These are phyloP conservation scores for Chrysolina oricalcia DNA, from an alignment of 2,888 invertebrate genomes.

Conservation along the genomic window DNA sequence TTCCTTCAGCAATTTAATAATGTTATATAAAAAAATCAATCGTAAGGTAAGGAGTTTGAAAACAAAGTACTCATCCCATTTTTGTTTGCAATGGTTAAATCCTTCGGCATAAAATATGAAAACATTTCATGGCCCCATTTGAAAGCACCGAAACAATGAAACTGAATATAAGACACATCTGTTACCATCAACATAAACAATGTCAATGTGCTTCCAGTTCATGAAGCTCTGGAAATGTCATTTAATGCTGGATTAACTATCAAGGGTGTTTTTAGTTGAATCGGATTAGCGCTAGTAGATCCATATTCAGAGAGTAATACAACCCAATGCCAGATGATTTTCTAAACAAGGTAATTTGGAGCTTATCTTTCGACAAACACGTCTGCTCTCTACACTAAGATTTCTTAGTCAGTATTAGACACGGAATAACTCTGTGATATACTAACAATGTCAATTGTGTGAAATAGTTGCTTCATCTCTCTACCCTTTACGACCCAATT, in stretches of 20 bases:
- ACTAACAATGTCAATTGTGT: conserved; percentile 66
- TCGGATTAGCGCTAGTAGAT: conserved; percentile 37
- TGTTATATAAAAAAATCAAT: too few relatives aligned
- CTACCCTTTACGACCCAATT: conserved; percentile 53
- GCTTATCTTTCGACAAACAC: conserved; percentile 69
- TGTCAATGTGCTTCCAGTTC: conserved; percentile 50
- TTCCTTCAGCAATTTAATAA: too few relatives aligned
- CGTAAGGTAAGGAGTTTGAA: too few relatives aligned
- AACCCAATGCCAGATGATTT: conserved; percentile 66
- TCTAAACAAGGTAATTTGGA: conserved; percentile 68
- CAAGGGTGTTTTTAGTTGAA: conserved; percentile 54
- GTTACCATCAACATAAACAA: conserved; percentile 58
- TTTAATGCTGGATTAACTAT: conserved; percentile 48
- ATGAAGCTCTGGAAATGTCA: conserved; percentile 51
- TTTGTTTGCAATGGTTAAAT: not conserved
- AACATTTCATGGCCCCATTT: conserved; percentile 34
- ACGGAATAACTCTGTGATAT: conserved; percentile 62
- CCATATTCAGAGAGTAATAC: conserved; percentile 41
- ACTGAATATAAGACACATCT: conserved; percentile 59
- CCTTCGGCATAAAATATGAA: conserved; percentile 9
- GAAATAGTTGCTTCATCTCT: conserved; percentile 55
- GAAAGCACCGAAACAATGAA: conserved; percentile 53
- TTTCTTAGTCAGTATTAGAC: conserved; percentile 62
- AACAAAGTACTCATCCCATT: not conserved
- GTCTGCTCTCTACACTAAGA: conserved; percentile 60